These are phyloP conservation scores for Nyctibius grandis DNA, from an alignment of 2,797 vertebrate genomes.

Conservation along the genomic window DNA sequence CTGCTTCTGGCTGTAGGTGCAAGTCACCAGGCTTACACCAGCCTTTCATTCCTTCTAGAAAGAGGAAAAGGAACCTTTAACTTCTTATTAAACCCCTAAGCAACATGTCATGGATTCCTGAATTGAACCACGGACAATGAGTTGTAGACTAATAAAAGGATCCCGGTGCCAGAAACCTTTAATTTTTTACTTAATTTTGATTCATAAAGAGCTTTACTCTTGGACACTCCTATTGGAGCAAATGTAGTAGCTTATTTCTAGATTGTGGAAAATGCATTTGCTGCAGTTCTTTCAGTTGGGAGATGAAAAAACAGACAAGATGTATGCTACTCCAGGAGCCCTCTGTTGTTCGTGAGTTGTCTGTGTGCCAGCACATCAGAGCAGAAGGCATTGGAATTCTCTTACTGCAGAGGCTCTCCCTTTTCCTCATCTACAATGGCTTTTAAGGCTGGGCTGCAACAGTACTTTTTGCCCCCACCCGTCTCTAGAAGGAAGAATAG, in stretches of 20 bases:
- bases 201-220: background rate
- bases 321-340: background rate
- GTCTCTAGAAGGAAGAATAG: background rate
- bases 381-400: background rate
- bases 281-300: background rate
- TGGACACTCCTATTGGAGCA: background rate
- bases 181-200: background rate
- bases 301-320: background rate
- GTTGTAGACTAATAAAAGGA: background rate
- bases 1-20: background rate
- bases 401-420: background rate
- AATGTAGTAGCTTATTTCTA: background rate
- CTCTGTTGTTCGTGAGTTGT: background rate
- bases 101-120: background rate
- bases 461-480: fast-evolving
- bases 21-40: background rate
- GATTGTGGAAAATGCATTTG: background rate
- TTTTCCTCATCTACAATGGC: background rate
- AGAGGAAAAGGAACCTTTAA: background rate
- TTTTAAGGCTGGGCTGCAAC: background rate
- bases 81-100: background rate
- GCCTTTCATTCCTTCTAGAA: background rate
- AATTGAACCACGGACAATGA: background rate
- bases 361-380: background rate
- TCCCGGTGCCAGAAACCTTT: background rate